phyloP scores from a whole-genome alignment of 1,140 invertebrate species.

The Apis florea region DNA sequence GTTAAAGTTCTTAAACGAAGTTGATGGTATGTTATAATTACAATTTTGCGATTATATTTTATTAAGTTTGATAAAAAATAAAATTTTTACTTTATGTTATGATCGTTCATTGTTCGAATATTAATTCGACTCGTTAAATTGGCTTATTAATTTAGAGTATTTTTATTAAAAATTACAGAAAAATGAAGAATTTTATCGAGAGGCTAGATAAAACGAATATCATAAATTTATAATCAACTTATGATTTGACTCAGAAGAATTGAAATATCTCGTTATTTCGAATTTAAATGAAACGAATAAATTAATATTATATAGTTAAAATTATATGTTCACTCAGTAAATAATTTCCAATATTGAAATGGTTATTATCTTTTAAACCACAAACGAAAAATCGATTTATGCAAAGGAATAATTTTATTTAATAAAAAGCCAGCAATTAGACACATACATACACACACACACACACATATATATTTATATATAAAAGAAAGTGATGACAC shows the following conservation, averaged over 20 bases:
- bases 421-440: too few relatives aligned
- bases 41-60: not conserved
- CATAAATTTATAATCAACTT: not conserved
- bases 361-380: too few relatives aligned
- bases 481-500: not conserved
- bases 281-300: not conserved
- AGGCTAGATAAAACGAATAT: not conserved
- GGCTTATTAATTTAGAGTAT: not conserved
- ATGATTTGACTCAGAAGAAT: not conserved
- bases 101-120: not conserved
- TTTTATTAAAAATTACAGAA: not conserved
- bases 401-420: not conserved
- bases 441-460: too few relatives aligned
- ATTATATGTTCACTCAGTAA: not conserved
- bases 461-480: too few relatives aligned
- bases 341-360: not conserved
- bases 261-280: not conserved
- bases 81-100: not conserved
- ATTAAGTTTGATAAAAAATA: not conserved
- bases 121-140: not conserved
- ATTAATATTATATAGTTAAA: not conserved
- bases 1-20: too few relatives aligned
- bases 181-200: not conserved
- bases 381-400: not conserved
- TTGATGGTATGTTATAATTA: too few relatives aligned